Evolutionary conservation across 2,113 vertebrate species (phyloP).

Genomic region (Perca flavescens): DNA sequence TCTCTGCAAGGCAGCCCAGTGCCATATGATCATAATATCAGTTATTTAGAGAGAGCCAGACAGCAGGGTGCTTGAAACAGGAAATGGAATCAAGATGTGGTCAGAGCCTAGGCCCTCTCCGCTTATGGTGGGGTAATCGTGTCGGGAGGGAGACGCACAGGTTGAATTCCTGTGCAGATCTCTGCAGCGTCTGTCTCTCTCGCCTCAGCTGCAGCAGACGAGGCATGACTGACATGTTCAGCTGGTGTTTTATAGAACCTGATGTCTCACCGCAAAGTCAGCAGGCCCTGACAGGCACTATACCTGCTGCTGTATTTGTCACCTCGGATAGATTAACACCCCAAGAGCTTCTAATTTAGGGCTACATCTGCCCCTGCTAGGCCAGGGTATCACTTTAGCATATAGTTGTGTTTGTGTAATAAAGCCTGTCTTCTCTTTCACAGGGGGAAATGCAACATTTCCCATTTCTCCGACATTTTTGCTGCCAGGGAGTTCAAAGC

Average conservation of each 20-base stretch:
- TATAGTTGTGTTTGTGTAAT: constrained; percentile 58
- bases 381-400: constrained; percentile 41
- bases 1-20: constrained; percentile 28
- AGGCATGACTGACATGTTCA: constrained; percentile 46
- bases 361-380: constrained; percentile 24
- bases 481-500: constrained; percentile 99
- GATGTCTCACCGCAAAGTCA: constrained; percentile 41
- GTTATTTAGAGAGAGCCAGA: constrained; percentile 65
- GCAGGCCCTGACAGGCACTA: constrained; percentile 51
- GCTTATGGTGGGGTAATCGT: constrained; percentile 30
- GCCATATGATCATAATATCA: constrained; percentile 57
- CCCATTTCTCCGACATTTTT: constrained; percentile 99
- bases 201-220: constrained; percentile 29
- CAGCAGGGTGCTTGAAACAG: constrained; percentile 64
- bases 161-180: constrained; percentile 55
- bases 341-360: constrained; percentile 49
- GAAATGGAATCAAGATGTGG: constrained; percentile 75
- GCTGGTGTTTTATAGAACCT: constrained; percentile 52
- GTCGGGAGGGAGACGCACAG: constrained; percentile 8
- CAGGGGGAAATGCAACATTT: constrained; percentile 99
- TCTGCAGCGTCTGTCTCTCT: constrained; percentile 21
- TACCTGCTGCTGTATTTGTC: constrained; percentile 63
- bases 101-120: constrained; percentile 20
- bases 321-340: constrained; percentile 33
- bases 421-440: constrained; percentile 72